phyloP scores from a whole-genome alignment of 2,113 vertebrate genomes.

The Plestiodon gilberti region DNA sequence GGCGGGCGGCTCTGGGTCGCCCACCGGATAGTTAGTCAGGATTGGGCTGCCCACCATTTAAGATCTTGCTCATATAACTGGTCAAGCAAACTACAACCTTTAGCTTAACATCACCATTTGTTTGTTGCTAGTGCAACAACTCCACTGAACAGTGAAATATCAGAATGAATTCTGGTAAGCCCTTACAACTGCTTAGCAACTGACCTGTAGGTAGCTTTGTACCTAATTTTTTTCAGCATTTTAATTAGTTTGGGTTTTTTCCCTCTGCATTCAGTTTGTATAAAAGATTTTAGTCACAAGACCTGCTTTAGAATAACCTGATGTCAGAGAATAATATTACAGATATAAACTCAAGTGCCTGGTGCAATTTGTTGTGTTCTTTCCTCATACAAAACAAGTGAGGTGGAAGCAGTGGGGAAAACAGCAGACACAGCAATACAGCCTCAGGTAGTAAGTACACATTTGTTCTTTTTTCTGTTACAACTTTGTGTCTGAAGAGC shows the following conservation, averaged over 20 bases:
- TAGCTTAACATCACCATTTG: neutral
- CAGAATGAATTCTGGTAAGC: no score
- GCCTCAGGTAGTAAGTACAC: neutral
- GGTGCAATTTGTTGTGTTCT: neutral
- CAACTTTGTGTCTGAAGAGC: neutral
- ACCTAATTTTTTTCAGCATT: neutral
- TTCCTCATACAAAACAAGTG: neutral
- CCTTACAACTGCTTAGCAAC: neutral
- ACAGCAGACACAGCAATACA: neutral
- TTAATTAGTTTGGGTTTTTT: neutral
- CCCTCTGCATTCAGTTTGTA: neutral
- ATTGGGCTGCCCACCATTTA: no score
- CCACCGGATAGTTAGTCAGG: no score
- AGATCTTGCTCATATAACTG: neutral
- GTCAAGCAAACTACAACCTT: neutral
- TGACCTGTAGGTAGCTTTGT: neutral
- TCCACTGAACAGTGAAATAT: neutral
- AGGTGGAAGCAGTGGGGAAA: neutral
- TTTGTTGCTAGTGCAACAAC: neutral
- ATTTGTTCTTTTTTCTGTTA: neutral
- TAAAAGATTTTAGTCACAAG: neutral
- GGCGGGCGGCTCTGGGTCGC: no score
- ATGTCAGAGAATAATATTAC: neutral
- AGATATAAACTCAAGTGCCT: neutral
- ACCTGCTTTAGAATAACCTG: neutral